phyloP scores from a whole-genome alignment of 1,140 invertebrate species.

The Diabrotica undecimpunctata region DNA sequence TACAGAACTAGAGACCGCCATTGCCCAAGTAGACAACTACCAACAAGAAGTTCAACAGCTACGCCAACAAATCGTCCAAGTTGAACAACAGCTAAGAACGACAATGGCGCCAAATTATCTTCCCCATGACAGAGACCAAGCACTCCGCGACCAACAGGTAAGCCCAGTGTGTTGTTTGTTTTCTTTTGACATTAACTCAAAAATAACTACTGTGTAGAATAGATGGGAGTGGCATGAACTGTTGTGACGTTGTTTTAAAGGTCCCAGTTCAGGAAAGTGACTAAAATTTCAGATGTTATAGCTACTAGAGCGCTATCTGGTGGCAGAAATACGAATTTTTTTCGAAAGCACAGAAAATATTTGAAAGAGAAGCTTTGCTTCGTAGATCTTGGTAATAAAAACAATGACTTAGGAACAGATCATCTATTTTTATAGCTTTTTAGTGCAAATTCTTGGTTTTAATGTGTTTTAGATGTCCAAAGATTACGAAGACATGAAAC shows the following conservation, averaged over 20 bases:
- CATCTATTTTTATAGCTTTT: no score
- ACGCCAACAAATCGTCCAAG: conserved; percentile 76
- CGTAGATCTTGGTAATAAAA: no score
- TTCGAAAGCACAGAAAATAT: no score
- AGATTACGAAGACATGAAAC: no score
- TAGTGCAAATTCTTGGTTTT: no score
- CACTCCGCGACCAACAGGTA: conserved; percentile 88
- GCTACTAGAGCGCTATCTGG: no score
- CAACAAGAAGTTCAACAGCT: conserved; percentile 84
- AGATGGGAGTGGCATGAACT: conserved; percentile 36
- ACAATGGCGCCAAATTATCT: conserved; percentile 77
- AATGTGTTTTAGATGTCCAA: no score
- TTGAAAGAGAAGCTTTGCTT: no score
- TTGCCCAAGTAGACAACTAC: conserved; percentile 81
- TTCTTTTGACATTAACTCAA: conserved; percentile 16
- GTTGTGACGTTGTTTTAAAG: conserved; percentile 16
- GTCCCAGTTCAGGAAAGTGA: neutral
- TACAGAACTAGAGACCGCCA: conserved; percentile 68
- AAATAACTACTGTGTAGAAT: conserved; percentile 26
- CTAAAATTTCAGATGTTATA: neutral
- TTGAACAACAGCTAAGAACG: conserved; percentile 79
- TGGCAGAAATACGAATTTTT: no score
- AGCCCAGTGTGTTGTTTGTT: conserved; percentile 46
- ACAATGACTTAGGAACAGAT: no score
- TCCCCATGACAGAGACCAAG: conserved; percentile 78